Percentiles rank a stretch among this genome's conserved stretches.
These are phyloP conservation scores for Stichodactyla mertensii DNA, from an alignment of 64 coral and sea anemone genomes.

Conservation along the genomic window DNA sequence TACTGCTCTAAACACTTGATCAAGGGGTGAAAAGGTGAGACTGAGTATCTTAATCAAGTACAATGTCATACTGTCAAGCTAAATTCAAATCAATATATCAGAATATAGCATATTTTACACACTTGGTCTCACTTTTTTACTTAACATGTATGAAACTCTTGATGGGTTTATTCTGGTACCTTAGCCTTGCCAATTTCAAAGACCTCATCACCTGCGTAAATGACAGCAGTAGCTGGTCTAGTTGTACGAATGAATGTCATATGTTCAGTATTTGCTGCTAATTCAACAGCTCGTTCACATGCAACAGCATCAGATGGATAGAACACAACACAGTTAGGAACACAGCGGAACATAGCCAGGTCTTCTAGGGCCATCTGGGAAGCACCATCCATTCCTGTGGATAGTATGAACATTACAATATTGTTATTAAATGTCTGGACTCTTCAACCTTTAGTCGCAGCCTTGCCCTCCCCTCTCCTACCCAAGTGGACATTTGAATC, in stretches of 20 bases:
- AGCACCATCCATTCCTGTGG: conserved; percentile 86
- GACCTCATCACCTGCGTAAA: conserved; percentile 70
- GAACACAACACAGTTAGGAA: conserved; percentile 91
- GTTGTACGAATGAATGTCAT: conserved; percentile 87
- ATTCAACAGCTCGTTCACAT: conserved; percentile 80
- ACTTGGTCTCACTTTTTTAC: too few relatives aligned
- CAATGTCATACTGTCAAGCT: too few relatives aligned
- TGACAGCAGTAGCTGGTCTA: conserved; percentile 62
- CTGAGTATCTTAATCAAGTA: too few relatives aligned
- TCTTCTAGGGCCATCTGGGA: conserved; percentile 98
- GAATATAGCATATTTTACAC: too few relatives aligned
- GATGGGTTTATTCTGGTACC: conserved; percentile 12
- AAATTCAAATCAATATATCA: too few relatives aligned
- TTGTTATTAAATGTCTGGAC: too few relatives aligned
- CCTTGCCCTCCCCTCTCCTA: too few relatives aligned
- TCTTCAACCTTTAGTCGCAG: too few relatives aligned
- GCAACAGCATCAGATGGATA: conserved; percentile 96
- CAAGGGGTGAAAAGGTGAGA: too few relatives aligned
- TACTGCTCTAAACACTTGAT: too few relatives aligned
- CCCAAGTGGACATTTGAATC: too few relatives aligned
- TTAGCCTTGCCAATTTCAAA: conserved; percentile 97
- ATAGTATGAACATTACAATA: not conserved
- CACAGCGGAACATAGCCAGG: conserved; percentile 85
- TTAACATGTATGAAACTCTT: too few relatives aligned
- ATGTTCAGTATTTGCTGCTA: conserved; percentile 71